A percentile compares a stretch with the other conserved stretches of the same genome.
These are phyloP conservation scores for Cervus canadensis DNA, from an alignment of 2,113 vertebrate genomes.

Conservation along the genomic window DNA sequence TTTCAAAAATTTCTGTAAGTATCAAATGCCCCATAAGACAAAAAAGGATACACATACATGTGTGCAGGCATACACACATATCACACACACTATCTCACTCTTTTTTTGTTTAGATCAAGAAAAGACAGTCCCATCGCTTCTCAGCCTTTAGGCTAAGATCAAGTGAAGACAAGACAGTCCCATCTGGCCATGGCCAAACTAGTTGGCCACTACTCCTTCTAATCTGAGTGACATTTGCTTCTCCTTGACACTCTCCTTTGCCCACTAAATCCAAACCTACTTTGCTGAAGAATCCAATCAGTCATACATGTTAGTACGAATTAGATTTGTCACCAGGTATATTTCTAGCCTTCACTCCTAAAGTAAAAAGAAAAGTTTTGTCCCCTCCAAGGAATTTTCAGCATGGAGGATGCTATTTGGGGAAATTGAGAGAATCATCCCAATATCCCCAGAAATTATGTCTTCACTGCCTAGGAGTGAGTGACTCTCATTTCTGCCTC, in stretches of 20 bases:
- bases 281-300: neutral
- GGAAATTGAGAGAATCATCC: neutral
- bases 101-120: neutral
- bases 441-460: neutral
- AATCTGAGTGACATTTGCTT: neutral
- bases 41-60: neutral
- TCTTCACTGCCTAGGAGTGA: neutral
- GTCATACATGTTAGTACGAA: neutral
- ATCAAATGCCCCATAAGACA: neutral
- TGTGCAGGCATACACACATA: accelerated
- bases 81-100: too few species aligned
- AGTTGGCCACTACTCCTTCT: neutral
- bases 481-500: neutral
- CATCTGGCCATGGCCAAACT: neutral
- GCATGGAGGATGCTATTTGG: neutral
- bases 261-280: neutral
- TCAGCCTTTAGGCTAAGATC: neutral
- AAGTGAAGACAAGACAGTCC: neutral
- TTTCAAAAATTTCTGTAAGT: neutral
- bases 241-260: neutral
- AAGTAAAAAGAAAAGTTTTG: neutral
- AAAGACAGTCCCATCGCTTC: neutral
- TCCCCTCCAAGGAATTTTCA: neutral
- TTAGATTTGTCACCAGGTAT: neutral
- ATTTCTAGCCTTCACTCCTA: neutral